phyloP scores from a whole-genome alignment of 2,888 invertebrate genomes.

The Conus canariensis region DNA sequence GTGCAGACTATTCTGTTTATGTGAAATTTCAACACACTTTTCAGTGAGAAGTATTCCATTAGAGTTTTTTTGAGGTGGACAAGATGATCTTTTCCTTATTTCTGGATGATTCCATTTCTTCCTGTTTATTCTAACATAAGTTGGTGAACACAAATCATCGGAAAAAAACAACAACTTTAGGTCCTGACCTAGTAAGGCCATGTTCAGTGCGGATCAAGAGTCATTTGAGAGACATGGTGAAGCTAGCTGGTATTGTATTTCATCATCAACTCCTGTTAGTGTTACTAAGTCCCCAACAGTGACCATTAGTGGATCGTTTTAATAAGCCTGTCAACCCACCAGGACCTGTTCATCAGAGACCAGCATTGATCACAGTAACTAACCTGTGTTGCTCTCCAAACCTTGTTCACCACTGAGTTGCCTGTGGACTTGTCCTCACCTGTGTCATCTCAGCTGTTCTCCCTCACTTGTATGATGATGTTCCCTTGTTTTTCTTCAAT shows the following conservation, averaged over 20 bases:
- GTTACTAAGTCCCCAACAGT: not conserved
- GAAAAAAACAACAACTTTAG: no score
- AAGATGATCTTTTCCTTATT: no score
- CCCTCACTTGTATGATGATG: not conserved
- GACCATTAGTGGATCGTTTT: not conserved
- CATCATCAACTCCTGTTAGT: not conserved
- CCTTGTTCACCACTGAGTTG: not conserved
- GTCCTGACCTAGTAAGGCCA: not conserved
- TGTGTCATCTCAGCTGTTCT: not conserved
- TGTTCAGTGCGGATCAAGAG: not conserved
- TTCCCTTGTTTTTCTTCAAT: not conserved
- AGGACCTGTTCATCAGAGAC: not conserved
- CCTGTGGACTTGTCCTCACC: not conserved
- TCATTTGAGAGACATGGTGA: not conserved
- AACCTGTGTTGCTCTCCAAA: not conserved
- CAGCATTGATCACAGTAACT: not conserved
- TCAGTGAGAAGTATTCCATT: no score
- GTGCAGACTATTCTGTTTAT: no score
- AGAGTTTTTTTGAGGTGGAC: no score
- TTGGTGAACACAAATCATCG: no score
- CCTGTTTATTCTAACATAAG: no score
- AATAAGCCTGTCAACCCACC: not conserved
- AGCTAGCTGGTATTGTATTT: not conserved
- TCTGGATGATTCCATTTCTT: no score
- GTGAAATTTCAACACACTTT: no score